phyloP scores from a whole-genome alignment of 2,113 vertebrate genomes.

The Gambusia holbrooki region DNA sequence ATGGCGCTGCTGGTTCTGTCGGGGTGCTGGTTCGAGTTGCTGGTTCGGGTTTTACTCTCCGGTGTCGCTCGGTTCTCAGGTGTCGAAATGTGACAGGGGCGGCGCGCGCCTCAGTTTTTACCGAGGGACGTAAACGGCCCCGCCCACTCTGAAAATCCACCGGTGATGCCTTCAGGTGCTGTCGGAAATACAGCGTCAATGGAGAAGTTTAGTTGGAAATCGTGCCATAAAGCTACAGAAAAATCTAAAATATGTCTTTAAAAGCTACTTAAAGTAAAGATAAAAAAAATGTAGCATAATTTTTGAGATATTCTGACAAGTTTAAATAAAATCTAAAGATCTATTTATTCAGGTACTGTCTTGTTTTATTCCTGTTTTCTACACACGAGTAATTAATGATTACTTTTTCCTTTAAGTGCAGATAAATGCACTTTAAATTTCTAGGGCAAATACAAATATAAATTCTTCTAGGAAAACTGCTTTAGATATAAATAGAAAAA shows the following conservation, averaged over 20 bases:
- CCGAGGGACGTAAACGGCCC: slow-evolving; percentile 38
- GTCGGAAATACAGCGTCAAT: slow-evolving; percentile 24
- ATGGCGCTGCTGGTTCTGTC: slow-evolving; percentile 40
- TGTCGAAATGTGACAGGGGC: neutral
- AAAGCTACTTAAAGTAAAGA: no score
- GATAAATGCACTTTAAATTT: neutral
- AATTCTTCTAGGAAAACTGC: no score
- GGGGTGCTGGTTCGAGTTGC: neutral
- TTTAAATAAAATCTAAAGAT: no score
- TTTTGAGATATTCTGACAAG: no score
- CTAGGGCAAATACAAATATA: no score
- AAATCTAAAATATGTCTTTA: no score
- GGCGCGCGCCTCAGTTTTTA: slow-evolving; percentile 40
- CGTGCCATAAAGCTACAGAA: neutral
- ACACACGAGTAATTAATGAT: neutral
- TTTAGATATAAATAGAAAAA: no score
- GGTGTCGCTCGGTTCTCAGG: neutral
- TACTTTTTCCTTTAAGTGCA: neutral
- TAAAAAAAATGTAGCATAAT: no score
- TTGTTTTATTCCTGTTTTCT: no score
- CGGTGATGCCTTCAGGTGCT: slow-evolving; percentile 33
- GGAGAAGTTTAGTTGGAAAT: neutral
- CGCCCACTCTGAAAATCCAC: slow-evolving; percentile 13
- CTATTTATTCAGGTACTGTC: no score
- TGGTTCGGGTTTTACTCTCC: neutral